A percentile compares a stretch with the other conserved stretches of the same genome.
phyloP scores from a whole-genome alignment of 2,888 invertebrate species.

The Cacoxenus indagator region DNA sequence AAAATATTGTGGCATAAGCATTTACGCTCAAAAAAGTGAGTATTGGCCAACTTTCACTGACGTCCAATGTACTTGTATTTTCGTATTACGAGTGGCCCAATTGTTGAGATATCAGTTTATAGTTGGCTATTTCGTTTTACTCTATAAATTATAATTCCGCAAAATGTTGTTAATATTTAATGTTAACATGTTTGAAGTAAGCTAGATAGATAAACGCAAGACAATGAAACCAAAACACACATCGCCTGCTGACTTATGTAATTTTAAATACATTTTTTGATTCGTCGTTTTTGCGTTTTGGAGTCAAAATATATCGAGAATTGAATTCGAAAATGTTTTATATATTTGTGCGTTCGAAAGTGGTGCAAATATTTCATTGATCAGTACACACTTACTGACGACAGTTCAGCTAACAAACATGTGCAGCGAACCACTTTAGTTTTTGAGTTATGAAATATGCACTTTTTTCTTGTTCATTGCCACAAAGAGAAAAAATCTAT shows the following conservation, averaged over 20 bases:
- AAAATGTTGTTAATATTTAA: too few relatives aligned
- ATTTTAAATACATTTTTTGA: not conserved
- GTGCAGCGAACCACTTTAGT: slow-evolving; percentile 27
- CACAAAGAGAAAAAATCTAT: not conserved
- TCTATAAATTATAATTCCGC: too few relatives aligned
- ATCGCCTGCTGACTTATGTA: slow-evolving; percentile 18
- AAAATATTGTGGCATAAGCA: too few relatives aligned
- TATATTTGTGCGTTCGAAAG: slow-evolving; percentile 29
- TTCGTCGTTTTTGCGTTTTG: not conserved
- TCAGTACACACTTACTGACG: not conserved
- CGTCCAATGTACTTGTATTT: too few relatives aligned
- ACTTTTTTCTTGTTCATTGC: slow-evolving; percentile 3
- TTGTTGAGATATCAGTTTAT: too few relatives aligned
- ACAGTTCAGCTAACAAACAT: not conserved
- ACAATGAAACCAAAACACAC: slow-evolving; percentile 29
- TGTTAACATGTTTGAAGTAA: not conserved
- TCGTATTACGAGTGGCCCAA: too few relatives aligned
- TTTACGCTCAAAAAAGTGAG: too few relatives aligned
- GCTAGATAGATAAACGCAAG: not conserved
- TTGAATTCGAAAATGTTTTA: not conserved
- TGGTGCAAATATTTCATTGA: slow-evolving; percentile 34
- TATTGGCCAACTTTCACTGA: too few relatives aligned
- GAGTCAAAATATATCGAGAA: not conserved
- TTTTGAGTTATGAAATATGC: slow-evolving; percentile 40
- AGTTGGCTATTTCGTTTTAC: too few relatives aligned